Evolutionary conservation across 2,113 vertebrate genomes (phyloP), one percentile per base, ranked within the genome.

Genomic region (Nothocercus nigrocapillus): DNA sequence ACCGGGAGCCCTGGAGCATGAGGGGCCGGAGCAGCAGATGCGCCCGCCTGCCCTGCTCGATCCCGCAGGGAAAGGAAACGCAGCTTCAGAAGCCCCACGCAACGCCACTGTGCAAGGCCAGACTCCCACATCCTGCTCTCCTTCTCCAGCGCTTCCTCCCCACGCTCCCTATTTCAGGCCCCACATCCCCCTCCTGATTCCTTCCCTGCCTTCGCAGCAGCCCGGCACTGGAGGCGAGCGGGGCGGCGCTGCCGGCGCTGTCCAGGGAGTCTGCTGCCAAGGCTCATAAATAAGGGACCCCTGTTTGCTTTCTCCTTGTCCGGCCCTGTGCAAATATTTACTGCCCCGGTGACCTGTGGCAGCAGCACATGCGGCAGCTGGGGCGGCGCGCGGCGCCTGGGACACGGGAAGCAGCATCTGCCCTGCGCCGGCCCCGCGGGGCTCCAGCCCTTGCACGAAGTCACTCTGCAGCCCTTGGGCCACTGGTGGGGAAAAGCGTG

Each of bases 301-400:
- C 85, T 96, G 95, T 96, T 96, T 97, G 93, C 95, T 97, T 94
- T 97, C 93, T 79, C 90, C 95, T 97, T 96, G 92, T 96, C 93
- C n/a, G 0, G 88, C 70, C 40, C 93, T 96, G 88, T 59, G 73
- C 93, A 97, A 97, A 96, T 96, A 96, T 97, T 97, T 97, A 95
- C 92, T 95, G 90, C 88, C 95, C 95, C 2, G 0, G 6, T 96
- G 96, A 96, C 96, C 96, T 25, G 3, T 38, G 67, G 36, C 94
- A 82, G 84, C 95, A 92, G 89, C 27, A 5, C 54, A 58, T 58
- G 54, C 28, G 16, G 54, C 54, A 58, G 54, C 54, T 56, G 54
- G 30, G 54, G 54, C 54, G 28, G 53, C 51, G 51, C 51, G 51
- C 49, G 51, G 53, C 25, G 27, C 25, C 25, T 25, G 13, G 25